Evolutionary conservation across 2,888 invertebrate genomes (phyloP).

Genomic region (Agriopis marginaria): DNA sequence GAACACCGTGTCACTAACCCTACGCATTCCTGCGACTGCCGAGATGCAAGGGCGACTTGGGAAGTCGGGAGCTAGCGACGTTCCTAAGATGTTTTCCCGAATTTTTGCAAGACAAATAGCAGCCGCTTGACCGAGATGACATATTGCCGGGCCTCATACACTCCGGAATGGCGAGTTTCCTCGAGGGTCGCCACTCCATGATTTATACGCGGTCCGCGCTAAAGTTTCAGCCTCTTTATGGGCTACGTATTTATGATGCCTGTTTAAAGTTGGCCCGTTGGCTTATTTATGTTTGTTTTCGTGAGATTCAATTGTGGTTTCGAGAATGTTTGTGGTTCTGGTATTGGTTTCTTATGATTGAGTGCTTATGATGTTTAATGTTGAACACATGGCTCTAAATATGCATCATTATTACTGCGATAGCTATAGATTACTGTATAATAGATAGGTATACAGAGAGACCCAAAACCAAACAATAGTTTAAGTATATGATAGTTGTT

Average conservation of each 20-base stretch:
- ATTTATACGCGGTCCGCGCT: slow-evolving; percentile 59
- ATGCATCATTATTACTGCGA: too few relatives aligned
- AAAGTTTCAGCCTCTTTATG: slow-evolving; percentile 68
- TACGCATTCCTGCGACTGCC: slow-evolving; percentile 52
- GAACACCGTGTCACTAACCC: slow-evolving; percentile 50
- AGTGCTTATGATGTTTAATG: slow-evolving; percentile 25
- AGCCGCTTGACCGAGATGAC: slow-evolving; percentile 80
- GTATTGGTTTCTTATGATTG: slow-evolving; percentile 39
- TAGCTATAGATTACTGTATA: too few relatives aligned
- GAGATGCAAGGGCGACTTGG: slow-evolving; percentile 5
- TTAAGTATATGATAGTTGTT: too few relatives aligned
- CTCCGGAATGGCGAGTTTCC: slow-evolving; percentile 66
- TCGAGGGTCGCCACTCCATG: slow-evolving; percentile 51
- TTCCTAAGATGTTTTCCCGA: slow-evolving; percentile 75
- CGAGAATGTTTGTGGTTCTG: slow-evolving; percentile 29
- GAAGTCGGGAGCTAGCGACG: slow-evolving; percentile 58
- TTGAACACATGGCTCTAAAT: too few relatives aligned
- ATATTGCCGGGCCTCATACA: slow-evolving; percentile 76
- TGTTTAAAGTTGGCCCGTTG: slow-evolving; percentile 64
- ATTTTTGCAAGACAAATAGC: slow-evolving; percentile 84
- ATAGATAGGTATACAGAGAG: too few relatives aligned
- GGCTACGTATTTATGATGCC: slow-evolving; percentile 69
- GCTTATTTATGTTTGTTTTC: slow-evolving; percentile 58
- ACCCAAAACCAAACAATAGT: too few relatives aligned
- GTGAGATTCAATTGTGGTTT: slow-evolving; percentile 51